Conservation (phyloP, 2,888 invertebrate species). For the Cryptocephalus primarius region DNA sequence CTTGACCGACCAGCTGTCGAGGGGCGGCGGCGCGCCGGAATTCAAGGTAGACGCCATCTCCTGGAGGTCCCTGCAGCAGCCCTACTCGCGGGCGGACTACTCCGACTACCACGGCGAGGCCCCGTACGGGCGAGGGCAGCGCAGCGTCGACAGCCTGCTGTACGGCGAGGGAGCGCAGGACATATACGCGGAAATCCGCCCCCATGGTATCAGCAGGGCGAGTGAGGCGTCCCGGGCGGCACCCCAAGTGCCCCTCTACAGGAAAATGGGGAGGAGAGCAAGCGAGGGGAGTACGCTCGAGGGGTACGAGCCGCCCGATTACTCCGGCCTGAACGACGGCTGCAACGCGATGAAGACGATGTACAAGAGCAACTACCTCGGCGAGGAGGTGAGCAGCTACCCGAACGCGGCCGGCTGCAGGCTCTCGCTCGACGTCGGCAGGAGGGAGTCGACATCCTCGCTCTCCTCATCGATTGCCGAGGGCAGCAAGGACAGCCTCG, state of each 20-base stretch:
- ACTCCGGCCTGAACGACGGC: constrained; percentile 8
- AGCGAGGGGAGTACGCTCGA: constrained; percentile 37
- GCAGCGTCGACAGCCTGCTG: constrained; percentile 21
- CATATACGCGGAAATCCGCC: constrained; percentile 23
- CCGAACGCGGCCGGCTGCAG: constrained; percentile 34
- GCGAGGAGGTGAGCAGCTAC: constrained; percentile 15
- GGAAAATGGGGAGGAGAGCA: constrained; percentile 39
- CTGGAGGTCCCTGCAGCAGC: constrained; percentile 35
- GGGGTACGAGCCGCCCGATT: constrained; percentile 9
- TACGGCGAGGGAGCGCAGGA: constrained; percentile 10
- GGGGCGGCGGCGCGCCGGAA: constrained; percentile 15
- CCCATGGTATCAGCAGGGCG: constrained; percentile 26
- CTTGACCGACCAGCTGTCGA: constrained; percentile 17
- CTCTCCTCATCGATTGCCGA: constrained; percentile 49
- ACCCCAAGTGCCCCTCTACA: constrained; percentile 34
- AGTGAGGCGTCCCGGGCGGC: constrained; percentile 31
- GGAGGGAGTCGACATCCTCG: constrained; percentile 47
- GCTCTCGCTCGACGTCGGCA: constrained; percentile 39
- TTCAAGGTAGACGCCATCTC: constrained; percentile 38
- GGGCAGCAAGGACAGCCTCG: constrained; percentile 57
- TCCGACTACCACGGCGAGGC: constrained; percentile 21
- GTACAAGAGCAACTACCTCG: constrained; percentile 18
- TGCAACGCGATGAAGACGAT: constrained; percentile 18
- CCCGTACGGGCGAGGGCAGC: constrained; percentile 16
- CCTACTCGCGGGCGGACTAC: constrained; percentile 23